Evolutionary conservation across 2,888 invertebrate species (phyloP), one percentile per base, ranked within the genome.

Genomic region (Synergus laeviventris): DNA sequence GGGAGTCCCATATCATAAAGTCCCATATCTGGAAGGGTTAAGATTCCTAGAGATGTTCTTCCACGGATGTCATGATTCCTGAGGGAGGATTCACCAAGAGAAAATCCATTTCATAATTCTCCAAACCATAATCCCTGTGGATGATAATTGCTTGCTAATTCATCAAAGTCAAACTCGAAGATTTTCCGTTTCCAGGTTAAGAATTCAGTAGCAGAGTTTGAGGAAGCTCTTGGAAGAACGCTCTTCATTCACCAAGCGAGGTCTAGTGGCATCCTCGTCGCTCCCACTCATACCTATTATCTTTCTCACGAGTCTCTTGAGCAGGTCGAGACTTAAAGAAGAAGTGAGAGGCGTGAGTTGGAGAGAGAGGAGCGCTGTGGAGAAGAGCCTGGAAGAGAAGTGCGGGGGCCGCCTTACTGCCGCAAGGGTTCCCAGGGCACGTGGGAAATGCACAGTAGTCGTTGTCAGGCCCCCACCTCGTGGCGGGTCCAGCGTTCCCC

Each of bases 371-470:
- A 82, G 70, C 64, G 81, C 82, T 61, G 73, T 75, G 76, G 77
- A 73, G 80, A 79, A 79, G 79, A 81, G 78, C 78, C 75, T 74
- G 78, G 78, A 74, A 81, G 81, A 80, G 85, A 79, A 79, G 86
- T 86, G 88, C 91, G 91, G 91, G 90, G 90, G 90, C 91, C 89
- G 90, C 90, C 88, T 89, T 88, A 91, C 86, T 87, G 90, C 90
- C 91, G 91, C 91, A 89, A 90, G 91, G 91, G 91, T 91, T 91
- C 91, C 91, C 91, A 91, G 91, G 91, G 90, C 92, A 92, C 92
- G 93, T 93, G 93, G 93, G 93, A 93, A 93, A 92, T 93, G 93
- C 92, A 93, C 93, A 92, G 93, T 92, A 93, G 93, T 92, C 91
- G 91, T 90, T 91, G 89, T 89, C 90, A 91, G 90, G 89, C 88